Base-by-base conservation (phyloP, 2,113 vertebrate species). In the Elephantulus edwardii region DNA sequence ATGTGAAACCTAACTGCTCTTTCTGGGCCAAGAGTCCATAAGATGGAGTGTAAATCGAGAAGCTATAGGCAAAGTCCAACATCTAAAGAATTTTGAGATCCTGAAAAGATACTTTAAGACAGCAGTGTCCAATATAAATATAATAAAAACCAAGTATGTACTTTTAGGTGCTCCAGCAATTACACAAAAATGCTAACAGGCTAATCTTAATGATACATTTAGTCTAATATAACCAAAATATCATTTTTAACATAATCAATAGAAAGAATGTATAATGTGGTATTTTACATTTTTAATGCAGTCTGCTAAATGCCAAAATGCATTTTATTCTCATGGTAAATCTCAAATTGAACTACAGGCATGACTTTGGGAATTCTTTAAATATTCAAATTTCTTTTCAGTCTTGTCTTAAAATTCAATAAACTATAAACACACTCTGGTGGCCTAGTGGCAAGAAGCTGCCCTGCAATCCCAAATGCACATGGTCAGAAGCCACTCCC, bases 51-150 rank as follows among this genome's bases (percentile, higher is more conserved):
- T 8, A 72, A 90, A 77, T 5, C 48, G 71, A 56, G 12, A 58
- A 11, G 19, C 56, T 40, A 13, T 20, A 22, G 50, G n/a, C 78
- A 50, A 79, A 82, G 16, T 28, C 48, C 35, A 35, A 44, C 10
- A 87, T 75, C 72, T 66, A 76, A 82, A 82, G 90, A 81, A 82
- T 40, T 76, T 40, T 66, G 48, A 87, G 77, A 87, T 46, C 58
- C 84, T 80, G 3, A 91, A 48, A 33, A 75, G 33, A 38, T 38
- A 26, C 2, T 46, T 86, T 22, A 46, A 33, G 8, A 54, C 44
- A 74, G 12, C n/a, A 70, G 33, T 75, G 12, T 48, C 38, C 38
- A 91, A 66, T 3, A 91, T 35, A 84, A 74, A 75, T 33, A 66
- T 20, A 56, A 79, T 40, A 20, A 68, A 82, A 82, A 26, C 79